Conservation (phyloP, 2,113 vertebrate genomes). For the Benitochromis conjunctus region DNA sequence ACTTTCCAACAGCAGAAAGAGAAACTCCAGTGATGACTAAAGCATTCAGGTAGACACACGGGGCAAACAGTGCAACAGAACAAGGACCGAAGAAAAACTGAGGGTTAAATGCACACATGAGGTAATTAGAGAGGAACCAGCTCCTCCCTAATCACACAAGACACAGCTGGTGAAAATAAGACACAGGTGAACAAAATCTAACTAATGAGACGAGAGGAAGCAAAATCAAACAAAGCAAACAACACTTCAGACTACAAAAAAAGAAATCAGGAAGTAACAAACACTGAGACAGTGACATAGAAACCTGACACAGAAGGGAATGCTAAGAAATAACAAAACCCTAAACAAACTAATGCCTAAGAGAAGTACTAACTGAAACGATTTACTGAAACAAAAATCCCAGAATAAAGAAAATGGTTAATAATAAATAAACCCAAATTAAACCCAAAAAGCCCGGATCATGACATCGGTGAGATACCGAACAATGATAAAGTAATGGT, state of each 20-base stretch:
- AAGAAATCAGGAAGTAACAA: neutral
- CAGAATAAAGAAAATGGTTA: neutral
- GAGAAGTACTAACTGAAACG: neutral
- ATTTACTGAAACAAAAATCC: neutral
- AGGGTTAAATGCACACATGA: neutral
- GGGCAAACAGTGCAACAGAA: neutral
- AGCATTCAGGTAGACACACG: neutral
- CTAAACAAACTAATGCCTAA: neutral
- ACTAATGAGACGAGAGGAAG: neutral
- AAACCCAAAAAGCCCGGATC: neutral
- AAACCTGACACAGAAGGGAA: neutral
- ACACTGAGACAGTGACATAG: neutral
- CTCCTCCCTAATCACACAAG: neutral
- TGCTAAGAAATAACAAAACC: neutral
- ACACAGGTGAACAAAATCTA: neutral
- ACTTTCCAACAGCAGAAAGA: neutral
- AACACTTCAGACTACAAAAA: neutral
- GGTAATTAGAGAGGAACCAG: neutral
- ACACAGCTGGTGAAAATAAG: neutral
- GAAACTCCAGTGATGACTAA: neutral
- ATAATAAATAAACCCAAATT: neutral
- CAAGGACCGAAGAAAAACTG: neutral
- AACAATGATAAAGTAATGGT: neutral
- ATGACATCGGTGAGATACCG: neutral
- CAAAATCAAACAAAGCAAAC: neutral